Evolutionary conservation across 2,888 invertebrate species (phyloP), one percentile per base, ranked within the genome.

Genomic region (Tolmerus cingulatus): DNA sequence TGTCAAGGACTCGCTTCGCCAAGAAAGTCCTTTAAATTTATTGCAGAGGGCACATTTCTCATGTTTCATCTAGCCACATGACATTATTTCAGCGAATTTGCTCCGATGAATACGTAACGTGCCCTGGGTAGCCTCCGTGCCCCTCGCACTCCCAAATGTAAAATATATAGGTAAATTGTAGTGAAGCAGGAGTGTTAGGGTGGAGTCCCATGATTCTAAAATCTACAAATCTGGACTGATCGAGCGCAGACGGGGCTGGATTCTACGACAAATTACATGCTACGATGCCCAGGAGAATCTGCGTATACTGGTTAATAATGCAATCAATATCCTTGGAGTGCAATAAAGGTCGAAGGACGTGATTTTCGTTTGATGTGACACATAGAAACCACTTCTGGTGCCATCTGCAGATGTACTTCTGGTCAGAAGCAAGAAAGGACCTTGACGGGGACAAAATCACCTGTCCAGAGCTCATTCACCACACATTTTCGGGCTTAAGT

Each of bases 31-130:
- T 51, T 51, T 79, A 30, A 79, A 79, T 79, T 79, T 79, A 79
- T 79, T 51, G 51, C 14, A 79, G 12, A 16, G 51, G n/a, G 30
- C 79, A 46, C 51, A 79, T 79, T 51, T 79, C 79, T 79, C 79
- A 79, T 79, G 79, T 51, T 51, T n/a, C 79, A 79, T 51, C 78
- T 43, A 78, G 78, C 40, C 78, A n/a, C 78, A 51, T 27, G 79
- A 51, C 51, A 27, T 46, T 79, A 79, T 40, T 79, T 51, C 27
- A 27, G 27, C 12, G 51, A 51, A 30, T 79, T 79, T 79, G 19
- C 51, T 30, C 16, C 12, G 51, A 79, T 79, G 79, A 27, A 51
- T 79, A 51, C 51, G 37, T 76, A 76, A 76, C 12, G 34, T n/a
- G 37, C 12, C 27, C 27, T 76, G 30, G 74, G 74, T n/a, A 51